Evolutionary conservation across 2,888 invertebrate genomes (phyloP), one percentile per base, ranked within the genome.

Genomic region (Thereva nobilitata): DNA sequence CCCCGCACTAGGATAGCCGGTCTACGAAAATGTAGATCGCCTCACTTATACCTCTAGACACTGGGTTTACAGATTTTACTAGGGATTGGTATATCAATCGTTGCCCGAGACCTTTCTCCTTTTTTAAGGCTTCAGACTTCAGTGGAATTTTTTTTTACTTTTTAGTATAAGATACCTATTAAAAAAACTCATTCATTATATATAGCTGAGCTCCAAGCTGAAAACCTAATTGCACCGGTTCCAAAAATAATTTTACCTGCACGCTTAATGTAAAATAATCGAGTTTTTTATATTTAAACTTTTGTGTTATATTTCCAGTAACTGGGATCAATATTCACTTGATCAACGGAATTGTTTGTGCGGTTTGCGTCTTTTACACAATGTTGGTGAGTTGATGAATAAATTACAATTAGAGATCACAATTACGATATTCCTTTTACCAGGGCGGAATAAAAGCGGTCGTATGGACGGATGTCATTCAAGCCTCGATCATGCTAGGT

Each of bases 311-410:
- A 49, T 67, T 77, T 78, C 45, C 75, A 86, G 86, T 86, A 4
- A 85, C 85, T 1, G 86, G 85, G 0, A 78, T 82, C 5, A 82
- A 83, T 69, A 79, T 86, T 49, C 85, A 86, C 78, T 74, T 83
- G 1, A 83, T 86, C 35, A 84, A 86, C 63, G 70, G 80, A 1
- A 77, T 85, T 5, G 83, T 85, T 4, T 84, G 84, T 54, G 70
- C 80, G 9, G 83, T 86, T 10, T 86, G 86, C 73, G 82, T 84
- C 9, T 83, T 86, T 73, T 86, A 86, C 74, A 86, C 86, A 0
- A 83, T 85, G 73, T 73, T 85, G 73, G 85, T 85, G 77, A 80
- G 84, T 81, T 53, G 1, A 6, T 35, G 23, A 6, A 55, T 23
- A 8, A n/a, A 12, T 52, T 52, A 34, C 38, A 6, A 23, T 34